A percentile compares a stretch with the other conserved stretches of the same genome.
Evolutionary conservation across 2,888 invertebrate species (phyloP).

Genomic region (Theristus sp.): DNA sequence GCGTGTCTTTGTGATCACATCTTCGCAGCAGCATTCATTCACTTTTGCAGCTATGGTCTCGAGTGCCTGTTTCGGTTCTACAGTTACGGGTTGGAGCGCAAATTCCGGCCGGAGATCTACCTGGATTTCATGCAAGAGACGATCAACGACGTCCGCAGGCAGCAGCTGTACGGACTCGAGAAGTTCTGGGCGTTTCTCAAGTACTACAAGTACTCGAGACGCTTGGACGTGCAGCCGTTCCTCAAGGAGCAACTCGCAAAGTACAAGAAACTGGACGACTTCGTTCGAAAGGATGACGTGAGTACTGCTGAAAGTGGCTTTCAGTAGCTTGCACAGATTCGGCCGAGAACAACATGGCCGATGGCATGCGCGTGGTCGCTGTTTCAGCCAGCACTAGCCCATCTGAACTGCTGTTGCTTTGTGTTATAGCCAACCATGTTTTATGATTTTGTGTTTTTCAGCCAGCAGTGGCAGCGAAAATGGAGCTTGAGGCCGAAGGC

Average conservation of each 20-base stretch:
- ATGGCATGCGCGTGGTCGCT: neutral
- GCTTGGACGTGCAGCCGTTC: slow-evolving; percentile 30
- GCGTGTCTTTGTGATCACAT: no score
- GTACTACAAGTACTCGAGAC: slow-evolving; percentile 56
- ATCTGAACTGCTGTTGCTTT: neutral
- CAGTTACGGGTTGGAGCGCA: slow-evolving; percentile 87
- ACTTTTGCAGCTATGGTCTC: slow-evolving; percentile 38
- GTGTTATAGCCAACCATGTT: neutral
- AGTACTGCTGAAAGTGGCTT: no score
- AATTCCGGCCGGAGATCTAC: slow-evolving; percentile 83
- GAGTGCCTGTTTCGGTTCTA: slow-evolving; percentile 74
- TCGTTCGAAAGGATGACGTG: slow-evolving; percentile 12
- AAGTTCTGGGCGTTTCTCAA: slow-evolving; percentile 98
- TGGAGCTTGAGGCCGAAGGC: slow-evolving; percentile 3
- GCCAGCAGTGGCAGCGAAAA: slow-evolving; percentile 8
- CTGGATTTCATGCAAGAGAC: slow-evolving; percentile 64
- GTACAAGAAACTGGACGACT: slow-evolving; percentile 36
- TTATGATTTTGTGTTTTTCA: neutral
- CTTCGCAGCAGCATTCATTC: no score
- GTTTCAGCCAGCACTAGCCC: neutral
- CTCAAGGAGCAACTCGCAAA: slow-evolving; percentile 32
- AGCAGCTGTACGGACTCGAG: slow-evolving; percentile 89
- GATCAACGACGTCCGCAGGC: slow-evolving; percentile 31
- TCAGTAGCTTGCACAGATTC: no score
- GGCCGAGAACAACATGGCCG: neutral